Percentiles rank a stretch among this genome's conserved stretches.
Evolutionary conservation across 2,113 vertebrate genomes (phyloP).

Genomic region (Hydrolagus affinis): DNA sequence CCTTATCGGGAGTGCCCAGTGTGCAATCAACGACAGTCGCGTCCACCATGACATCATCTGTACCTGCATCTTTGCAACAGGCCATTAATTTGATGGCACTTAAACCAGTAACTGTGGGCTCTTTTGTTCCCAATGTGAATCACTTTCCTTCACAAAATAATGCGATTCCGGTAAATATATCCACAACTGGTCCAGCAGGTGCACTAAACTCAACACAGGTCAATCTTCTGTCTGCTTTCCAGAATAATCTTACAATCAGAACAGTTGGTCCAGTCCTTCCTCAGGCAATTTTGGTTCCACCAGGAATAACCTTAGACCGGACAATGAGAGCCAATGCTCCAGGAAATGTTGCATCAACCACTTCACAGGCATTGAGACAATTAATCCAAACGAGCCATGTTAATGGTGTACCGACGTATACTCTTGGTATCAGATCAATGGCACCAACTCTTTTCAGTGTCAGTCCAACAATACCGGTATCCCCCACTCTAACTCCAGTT

Average conservation of each 20-base stretch:
- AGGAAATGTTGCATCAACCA: conserved; percentile 57
- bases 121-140: conserved; percentile 40
- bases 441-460: not conserved
- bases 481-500: conserved; percentile 60
- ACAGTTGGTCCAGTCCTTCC: conserved; percentile 38
- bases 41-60: not conserved
- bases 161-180: conserved; percentile 36
- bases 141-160: conserved; percentile 34
- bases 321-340: conserved; percentile 46
- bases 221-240: conserved; percentile 53
- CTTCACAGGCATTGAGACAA: conserved; percentile 75
- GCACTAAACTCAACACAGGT: conserved; percentile 46
- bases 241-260: conserved; percentile 46
- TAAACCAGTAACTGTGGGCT: conserved; percentile 48
- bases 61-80: conserved; percentile 34
- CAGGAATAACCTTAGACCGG: conserved; percentile 54
- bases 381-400: conserved; percentile 85
- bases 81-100: conserved; percentile 48
- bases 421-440: conserved; percentile 37
- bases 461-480: not conserved
- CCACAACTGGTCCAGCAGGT: conserved; percentile 39
- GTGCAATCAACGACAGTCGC: conserved; percentile 7
- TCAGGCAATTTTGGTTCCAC: conserved; percentile 56
- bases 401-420: conserved; percentile 89
- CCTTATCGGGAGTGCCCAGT: not conserved